Percentiles rank a stretch among this genome's conserved stretches.
phyloP scores from a whole-genome alignment of 2,113 vertebrate species.

The Amphiprion ocellaris region DNA sequence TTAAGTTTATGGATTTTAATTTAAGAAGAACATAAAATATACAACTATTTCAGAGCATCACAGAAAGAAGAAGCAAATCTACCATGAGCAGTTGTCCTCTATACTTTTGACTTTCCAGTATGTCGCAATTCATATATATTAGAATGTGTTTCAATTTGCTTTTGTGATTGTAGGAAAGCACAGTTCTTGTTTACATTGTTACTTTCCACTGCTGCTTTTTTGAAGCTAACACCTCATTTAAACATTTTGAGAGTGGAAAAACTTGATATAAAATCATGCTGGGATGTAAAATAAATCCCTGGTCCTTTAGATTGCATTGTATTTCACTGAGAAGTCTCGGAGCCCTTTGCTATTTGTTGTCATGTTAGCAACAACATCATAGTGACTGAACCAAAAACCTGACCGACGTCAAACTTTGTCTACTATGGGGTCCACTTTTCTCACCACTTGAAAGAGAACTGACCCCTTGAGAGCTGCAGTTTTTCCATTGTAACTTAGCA shows the following conservation, averaged over 20 bases:
- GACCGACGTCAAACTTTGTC: constrained; percentile 85
- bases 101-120: no score
- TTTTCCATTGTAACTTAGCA: constrained; percentile 83
- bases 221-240: background rate
- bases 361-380: constrained; percentile 90
- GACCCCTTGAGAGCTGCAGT: constrained; percentile 85
- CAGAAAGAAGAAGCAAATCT: background rate
- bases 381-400: constrained; percentile 87
- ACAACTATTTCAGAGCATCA: background rate
- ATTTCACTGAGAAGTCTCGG: constrained; percentile 27
- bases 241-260: background rate
- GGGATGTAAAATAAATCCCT: constrained; percentile 1
- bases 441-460: constrained; percentile 84
- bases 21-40: background rate
- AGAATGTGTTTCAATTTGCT: no score
- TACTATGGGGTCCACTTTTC: constrained; percentile 84
- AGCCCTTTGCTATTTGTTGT: constrained; percentile 49
- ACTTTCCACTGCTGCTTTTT: background rate
- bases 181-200: background rate
- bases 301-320: background rate
- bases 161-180: no score
- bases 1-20: background rate
- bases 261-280: background rate
- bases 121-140: no score
- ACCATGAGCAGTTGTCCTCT: no score